Percentiles rank a stretch among this genome's conserved stretches.
Conservation (phyloP, 1,140 invertebrate genomes). For the Platyscapa corneri region DNA sequence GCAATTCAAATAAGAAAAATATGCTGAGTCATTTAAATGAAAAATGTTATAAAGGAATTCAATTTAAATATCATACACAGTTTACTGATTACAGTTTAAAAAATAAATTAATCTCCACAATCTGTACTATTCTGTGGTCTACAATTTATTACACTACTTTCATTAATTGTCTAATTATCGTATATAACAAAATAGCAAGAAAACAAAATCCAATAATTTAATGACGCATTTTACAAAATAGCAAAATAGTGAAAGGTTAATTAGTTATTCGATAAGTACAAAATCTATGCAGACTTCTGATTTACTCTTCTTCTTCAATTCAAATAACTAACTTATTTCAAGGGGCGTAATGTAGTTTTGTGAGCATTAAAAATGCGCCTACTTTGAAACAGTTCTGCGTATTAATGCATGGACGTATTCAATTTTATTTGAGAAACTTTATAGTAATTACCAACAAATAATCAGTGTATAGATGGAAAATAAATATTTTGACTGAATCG, state of each 20-base stretch:
- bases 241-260: background rate
- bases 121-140: background rate
- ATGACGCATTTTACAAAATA: background rate
- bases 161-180: background rate
- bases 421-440: background rate
- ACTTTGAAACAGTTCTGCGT: too few species aligned
- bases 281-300: background rate
- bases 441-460: background rate
- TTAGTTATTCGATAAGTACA: background rate
- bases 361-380: too few species aligned
- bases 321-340: background rate
- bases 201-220: background rate
- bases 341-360: background rate
- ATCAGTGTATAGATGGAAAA: background rate
- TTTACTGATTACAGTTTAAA: background rate
- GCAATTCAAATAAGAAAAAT: background rate
- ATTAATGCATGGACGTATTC: background rate
- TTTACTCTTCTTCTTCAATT: background rate
- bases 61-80: background rate
- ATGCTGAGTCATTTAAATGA: background rate
- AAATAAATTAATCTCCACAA: background rate
- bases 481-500: background rate
- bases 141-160: background rate
- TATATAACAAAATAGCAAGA: background rate
- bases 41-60: conserved; percentile 8